Evolutionary conservation across 2,888 invertebrate genomes (phyloP), one percentile per base, ranked within the genome.

Genomic region (Vandiemenella viatica): DNA sequence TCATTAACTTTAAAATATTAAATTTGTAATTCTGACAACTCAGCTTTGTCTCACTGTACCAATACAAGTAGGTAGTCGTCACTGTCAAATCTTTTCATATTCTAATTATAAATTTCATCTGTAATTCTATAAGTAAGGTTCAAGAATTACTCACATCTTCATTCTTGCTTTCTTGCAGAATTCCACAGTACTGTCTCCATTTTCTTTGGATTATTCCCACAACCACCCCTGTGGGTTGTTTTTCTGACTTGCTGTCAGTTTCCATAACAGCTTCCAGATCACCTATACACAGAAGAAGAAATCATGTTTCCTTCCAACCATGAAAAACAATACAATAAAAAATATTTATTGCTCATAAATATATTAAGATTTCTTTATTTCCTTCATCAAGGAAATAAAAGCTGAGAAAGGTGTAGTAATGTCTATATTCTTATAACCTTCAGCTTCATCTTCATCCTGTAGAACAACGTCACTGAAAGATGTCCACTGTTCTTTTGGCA

Each of bases 111-210:
- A n/a, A n/a, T n/a, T n/a, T n/a, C n/a, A n/a, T n/a, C n/a, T n/a
- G n/a, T n/a, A n/a, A n/a, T n/a, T n/a, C n/a, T n/a, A n/a, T n/a
- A n/a, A n/a, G n/a, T n/a, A n/a, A n/a, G n/a, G n/a, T n/a, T n/a
- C n/a, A n/a, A n/a, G n/a, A n/a, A n/a, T n/a, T 4, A 32, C 54
- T 57, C 59, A 68, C 68, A 68, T 77, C 81, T 63, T 77, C 76
- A 38, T 86, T 69, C 17, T 77, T 73, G 61, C 81, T 86, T 1
- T 82, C 79, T 64, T 89, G 79, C 48, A 98, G 67, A 58, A 97
- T 91, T 13, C 98, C 98, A 68, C 97, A 98, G 66, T 96, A 97
- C 63, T 95, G 96, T 37, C 95, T 73, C 95, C 97, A 96, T 63
- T 96, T 97, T 49, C 97, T 75, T 55, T 88, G 77, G 50, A 98